Evolutionary conservation across 2,888 invertebrate genomes (phyloP).

Genomic region (Watsonalla binaria): DNA sequence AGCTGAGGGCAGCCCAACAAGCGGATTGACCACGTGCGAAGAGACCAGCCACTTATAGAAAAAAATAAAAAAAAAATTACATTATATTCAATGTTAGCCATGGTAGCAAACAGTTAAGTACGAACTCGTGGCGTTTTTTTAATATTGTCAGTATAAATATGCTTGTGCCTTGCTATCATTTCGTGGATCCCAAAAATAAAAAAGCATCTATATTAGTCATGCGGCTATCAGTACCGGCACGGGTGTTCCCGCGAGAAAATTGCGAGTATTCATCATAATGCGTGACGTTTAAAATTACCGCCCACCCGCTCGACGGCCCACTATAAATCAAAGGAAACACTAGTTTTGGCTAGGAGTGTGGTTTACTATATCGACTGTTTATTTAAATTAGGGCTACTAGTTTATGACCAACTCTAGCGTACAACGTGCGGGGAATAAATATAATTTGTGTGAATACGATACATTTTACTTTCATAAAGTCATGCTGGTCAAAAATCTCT

Average conservation of each 20-base stretch:
- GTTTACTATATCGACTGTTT: conserved; percentile 39
- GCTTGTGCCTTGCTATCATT: not conserved
- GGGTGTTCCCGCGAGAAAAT: conserved; percentile 65
- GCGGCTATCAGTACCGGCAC: conserved; percentile 43
- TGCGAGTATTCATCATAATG: conserved; percentile 75
- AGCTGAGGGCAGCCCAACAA: not conserved
- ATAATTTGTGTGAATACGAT: conserved; percentile 5
- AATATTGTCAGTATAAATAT: not conserved
- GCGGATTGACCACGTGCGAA: not conserved
- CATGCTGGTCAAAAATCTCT: conserved; percentile 18
- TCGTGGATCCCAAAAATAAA: conserved; percentile 19
- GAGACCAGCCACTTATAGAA: not conserved
- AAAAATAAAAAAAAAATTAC: not conserved
- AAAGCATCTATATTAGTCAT: conserved; percentile 36
- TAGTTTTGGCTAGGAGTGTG: conserved; percentile 49
- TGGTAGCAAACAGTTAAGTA: too few species aligned
- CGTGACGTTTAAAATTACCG: conserved; percentile 74
- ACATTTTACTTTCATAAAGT: conserved; percentile 1
- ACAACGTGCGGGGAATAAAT: conserved; percentile 12
- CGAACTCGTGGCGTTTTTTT: too few species aligned
- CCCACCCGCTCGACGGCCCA: conserved; percentile 48
- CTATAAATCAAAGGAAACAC: conserved; percentile 68
- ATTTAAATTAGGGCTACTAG: conserved; percentile 25
- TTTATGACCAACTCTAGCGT: conserved; percentile 19
- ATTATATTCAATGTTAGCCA: too few species aligned